Percentiles rank a stretch among this genome's conserved stretches.
phyloP scores from a whole-genome alignment of 2,888 invertebrate species.

The Eupithecia pulchellata region DNA sequence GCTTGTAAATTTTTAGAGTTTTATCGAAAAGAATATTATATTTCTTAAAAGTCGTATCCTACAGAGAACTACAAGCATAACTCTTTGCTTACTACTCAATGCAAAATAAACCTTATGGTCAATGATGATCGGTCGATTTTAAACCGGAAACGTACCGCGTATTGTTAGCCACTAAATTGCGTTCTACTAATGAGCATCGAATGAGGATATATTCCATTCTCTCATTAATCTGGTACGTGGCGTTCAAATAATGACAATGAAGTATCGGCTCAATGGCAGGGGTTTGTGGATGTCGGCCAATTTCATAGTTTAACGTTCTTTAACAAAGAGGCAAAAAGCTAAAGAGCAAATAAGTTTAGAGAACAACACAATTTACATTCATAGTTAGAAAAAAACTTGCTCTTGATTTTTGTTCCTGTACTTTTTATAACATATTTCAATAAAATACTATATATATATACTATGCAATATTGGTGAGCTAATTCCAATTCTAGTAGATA shows the following conservation, averaged over 20 bases:
- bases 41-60: too few species aligned
- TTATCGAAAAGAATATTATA: too few species aligned
- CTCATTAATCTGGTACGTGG: not conserved
- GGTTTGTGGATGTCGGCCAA: not conserved
- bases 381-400: too few species aligned
- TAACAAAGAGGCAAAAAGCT: too few species aligned
- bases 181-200: not conserved
- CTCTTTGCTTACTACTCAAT: not conserved
- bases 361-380: too few species aligned
- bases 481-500: too few species aligned
- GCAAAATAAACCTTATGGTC: not conserved
- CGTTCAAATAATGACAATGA: constrained; percentile 4
- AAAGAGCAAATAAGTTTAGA: too few species aligned
- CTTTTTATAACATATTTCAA: too few species aligned
- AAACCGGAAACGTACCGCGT: not conserved
- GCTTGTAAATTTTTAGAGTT: not conserved
- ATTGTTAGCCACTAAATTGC: not conserved
- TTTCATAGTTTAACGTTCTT: not conserved
- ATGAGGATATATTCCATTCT: constrained; percentile 1
- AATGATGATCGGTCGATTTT: not conserved
- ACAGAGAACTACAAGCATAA: too few species aligned
- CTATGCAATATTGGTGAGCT: too few species aligned
- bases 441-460: too few species aligned
- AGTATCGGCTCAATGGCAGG: not conserved
- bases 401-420: too few species aligned